phyloP scores from a whole-genome alignment of 2,113 vertebrate species.

The Lethenteron camtschaticum region DNA sequence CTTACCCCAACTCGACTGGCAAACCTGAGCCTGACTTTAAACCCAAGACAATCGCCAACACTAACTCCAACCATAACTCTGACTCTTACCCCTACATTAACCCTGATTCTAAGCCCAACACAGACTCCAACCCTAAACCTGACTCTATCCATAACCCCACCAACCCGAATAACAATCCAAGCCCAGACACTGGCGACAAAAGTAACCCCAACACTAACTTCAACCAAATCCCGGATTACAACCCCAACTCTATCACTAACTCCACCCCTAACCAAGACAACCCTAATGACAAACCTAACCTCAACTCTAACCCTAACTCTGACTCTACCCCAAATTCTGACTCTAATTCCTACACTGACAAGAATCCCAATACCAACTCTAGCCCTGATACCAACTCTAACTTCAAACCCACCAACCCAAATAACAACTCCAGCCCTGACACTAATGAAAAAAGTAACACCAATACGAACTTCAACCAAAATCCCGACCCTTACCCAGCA shows the following conservation, averaged over 20 bases:
- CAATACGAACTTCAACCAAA: too few relatives aligned
- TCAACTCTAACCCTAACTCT: conserved; percentile 1
- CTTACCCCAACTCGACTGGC: neutral
- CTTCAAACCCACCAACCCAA: too few relatives aligned
- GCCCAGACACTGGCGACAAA: neutral
- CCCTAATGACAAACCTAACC: neutral
- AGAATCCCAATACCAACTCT: too few relatives aligned
- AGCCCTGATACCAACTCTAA: too few relatives aligned
- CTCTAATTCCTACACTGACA: too few relatives aligned
- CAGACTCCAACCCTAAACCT: neutral
- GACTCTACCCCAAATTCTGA: neutral
- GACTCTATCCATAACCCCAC: neutral
- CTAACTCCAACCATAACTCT: neutral
- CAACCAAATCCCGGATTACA: neutral
- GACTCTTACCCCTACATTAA: neutral
- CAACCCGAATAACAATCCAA: neutral
- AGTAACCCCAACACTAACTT: neutral
- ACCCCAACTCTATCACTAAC: neutral
- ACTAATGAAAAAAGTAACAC: too few relatives aligned
- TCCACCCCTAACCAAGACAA: conserved; percentile 3
- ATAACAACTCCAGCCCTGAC: too few relatives aligned
- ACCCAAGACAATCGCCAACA: neutral
- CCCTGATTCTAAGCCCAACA: neutral
- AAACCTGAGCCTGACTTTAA: neutral
- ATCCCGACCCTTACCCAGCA: too few relatives aligned